Base-by-base conservation (phyloP, 2,888 invertebrate genomes). In the Aradus depressus region DNA sequence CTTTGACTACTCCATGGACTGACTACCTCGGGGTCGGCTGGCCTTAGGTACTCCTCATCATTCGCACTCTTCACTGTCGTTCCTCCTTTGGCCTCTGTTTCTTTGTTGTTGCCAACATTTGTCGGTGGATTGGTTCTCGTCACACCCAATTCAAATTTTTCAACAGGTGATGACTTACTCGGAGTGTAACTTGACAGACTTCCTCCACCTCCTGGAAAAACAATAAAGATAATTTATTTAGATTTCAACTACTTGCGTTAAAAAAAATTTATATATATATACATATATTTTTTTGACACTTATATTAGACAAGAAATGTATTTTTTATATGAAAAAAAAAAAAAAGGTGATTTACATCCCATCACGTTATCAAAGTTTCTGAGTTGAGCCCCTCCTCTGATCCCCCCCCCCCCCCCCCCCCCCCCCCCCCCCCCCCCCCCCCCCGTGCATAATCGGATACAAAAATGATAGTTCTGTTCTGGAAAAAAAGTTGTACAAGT, bases 111-210 rank as follows among this genome's bases (percentile, higher is more conserved):
- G 52, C 62, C 57, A 28, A 60, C 57, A 2, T 60, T 50, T 26
- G 61, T 65, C 50, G 62, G 69, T 59, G 67, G 71, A 14, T 35
- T 28, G 60, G 74, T 73, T 62, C 83, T 75, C 58, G 84, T 81
- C 52, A 88, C 77, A 47, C 90, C 90, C 56, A 88, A 74, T 70
- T 84, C 81, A 72, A 88, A 89, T 60, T 76, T 63, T 37, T 55
- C 75, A 62, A 70, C 76, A 61, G 74, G 72, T 60, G 74, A 71
- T 49, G 77, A 78, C 73, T 85, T 84, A 72, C 83, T 77, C 53
- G 90, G 89, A 62, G 86, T 87, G 73, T 89, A 90, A 65, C 79
- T 84, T 58, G 84, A 78, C 67, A 90, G 73, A 54, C 64, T 66
- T 55, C 66, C 63, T 59, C 71, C 71, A 18, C 44, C 47, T 57